Base-by-base conservation (phyloP, 2,113 vertebrate genomes). In the Heterotis niloticus region DNA sequence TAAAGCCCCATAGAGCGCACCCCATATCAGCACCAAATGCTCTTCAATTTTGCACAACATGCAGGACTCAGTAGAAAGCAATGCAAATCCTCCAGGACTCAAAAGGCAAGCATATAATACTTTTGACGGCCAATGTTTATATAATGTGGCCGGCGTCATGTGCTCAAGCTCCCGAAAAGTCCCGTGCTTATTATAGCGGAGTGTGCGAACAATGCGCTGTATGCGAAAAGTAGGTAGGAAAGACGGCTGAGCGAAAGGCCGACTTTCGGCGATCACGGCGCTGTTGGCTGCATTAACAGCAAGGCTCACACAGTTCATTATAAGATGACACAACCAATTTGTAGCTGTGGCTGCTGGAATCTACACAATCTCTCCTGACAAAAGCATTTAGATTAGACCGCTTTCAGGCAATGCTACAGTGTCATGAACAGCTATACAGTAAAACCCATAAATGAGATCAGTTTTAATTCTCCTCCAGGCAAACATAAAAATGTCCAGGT, bases 251-350 rank as follows among this genome's bases (percentile, higher is more conserved):
- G 86, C 78, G 84, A 86, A 85, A 70, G 66, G 73, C 78, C 57
- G 77, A 81, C 79, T 86, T 91, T 90, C 84, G 90, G 89, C 91
- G 90, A 91, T 90, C 89, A 91, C 76, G 70, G 84, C 83, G 88
- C 88, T 84, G 88, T 88, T 88, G 90, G 91, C 88, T 88, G 87
- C 86, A 89, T 88, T 90, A 88, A 89, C 89, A 62, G 87, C 89
- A 89, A 89, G 84, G 89, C 88, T 93, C 90, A 91, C 89, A 89
- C 89, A 91, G 88, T 93, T 92, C 89, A 92, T 91, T 92, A 92
- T 89, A 88, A 90, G 90, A 92, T 91, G 92, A 92, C 91, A 93
- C 91, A 92, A 92, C 86, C 91, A 93, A 93, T 93, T 93, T 92
- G 90, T 91, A 89, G 87, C 85, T 86, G 87, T 91, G 88, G 85